phyloP scores from a whole-genome alignment of 2,888 invertebrate genomes.

The Scaptomyza reducta region DNA sequence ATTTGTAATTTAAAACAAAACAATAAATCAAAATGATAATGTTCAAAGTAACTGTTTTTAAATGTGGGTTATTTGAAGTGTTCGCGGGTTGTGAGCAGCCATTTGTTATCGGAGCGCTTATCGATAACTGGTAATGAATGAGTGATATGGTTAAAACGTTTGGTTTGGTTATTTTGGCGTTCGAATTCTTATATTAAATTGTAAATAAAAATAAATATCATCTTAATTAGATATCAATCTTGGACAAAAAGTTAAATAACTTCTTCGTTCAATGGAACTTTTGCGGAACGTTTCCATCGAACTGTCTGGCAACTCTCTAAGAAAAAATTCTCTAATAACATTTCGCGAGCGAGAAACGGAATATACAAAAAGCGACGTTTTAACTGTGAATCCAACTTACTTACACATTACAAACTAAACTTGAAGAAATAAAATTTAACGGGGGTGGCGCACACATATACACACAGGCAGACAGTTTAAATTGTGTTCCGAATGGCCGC shows the following conservation, averaged over 20 bases:
- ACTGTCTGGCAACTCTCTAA: slow-evolving; percentile 9
- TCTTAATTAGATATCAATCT: not conserved
- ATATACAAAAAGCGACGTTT: slow-evolving; percentile 6
- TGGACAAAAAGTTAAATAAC: not conserved
- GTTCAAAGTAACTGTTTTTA: not conserved
- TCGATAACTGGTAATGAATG: slow-evolving; percentile 8
- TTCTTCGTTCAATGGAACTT: slow-evolving; percentile 2
- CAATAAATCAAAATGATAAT: not conserved
- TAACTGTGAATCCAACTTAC: slow-evolving; percentile 1
- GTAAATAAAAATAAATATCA: no score
- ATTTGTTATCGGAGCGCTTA: not conserved
- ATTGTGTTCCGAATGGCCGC: slow-evolving; percentile 40
- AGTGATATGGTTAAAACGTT: slow-evolving; percentile 7
- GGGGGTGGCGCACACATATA: not conserved
- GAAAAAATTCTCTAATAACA: slow-evolving; percentile 20
- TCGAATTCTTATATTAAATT: not conserved
- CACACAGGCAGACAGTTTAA: not conserved
- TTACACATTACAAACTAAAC: slow-evolving; percentile 3
- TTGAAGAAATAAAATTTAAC: not conserved
- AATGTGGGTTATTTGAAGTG: not conserved
- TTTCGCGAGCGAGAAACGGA: slow-evolving; percentile 31
- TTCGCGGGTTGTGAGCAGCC: not conserved
- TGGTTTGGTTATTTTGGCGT: not conserved
- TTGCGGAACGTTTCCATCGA: not conserved
- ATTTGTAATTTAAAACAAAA: not conserved